Evolutionary conservation across 2,888 invertebrate genomes (phyloP).

Genomic region (Isoperla grammatica): DNA sequence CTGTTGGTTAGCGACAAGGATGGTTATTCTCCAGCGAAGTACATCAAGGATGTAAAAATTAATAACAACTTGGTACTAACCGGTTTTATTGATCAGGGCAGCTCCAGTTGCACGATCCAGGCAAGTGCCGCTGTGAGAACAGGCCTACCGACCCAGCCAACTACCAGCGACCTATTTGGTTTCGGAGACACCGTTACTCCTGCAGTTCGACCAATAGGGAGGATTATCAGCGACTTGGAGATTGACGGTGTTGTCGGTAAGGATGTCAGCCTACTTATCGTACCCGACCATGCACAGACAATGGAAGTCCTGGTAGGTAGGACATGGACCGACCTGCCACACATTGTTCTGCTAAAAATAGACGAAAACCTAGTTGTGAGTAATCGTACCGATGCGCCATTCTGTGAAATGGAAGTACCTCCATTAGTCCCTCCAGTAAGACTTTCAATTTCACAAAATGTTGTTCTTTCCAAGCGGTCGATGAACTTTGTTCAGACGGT

Average conservation of each 20-base stretch:
- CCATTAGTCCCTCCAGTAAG: not conserved
- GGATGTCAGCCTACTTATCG: not conserved
- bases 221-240: too few relatives aligned
- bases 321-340: not conserved
- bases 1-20: not conserved
- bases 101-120: constrained; percentile 3
- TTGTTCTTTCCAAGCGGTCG: too few relatives aligned
- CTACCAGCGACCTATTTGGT: not conserved
- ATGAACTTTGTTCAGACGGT: too few relatives aligned
- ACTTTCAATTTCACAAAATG: too few relatives aligned
- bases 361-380: not conserved
- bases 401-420: not conserved
- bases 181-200: constrained; percentile 1
- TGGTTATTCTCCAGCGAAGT: not conserved
- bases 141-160: not conserved
- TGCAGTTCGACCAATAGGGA: not conserved
- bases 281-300: constrained; percentile 1
- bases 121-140: too few relatives aligned
- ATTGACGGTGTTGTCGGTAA: too few relatives aligned
- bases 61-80: not conserved
- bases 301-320: not conserved
- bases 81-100: not conserved
- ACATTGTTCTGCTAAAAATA: not conserved
- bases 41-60: not conserved
- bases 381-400: not conserved